Evolutionary conservation across 2,888 invertebrate genomes (phyloP).

Genomic region (Lithophane ornitopus): DNA sequence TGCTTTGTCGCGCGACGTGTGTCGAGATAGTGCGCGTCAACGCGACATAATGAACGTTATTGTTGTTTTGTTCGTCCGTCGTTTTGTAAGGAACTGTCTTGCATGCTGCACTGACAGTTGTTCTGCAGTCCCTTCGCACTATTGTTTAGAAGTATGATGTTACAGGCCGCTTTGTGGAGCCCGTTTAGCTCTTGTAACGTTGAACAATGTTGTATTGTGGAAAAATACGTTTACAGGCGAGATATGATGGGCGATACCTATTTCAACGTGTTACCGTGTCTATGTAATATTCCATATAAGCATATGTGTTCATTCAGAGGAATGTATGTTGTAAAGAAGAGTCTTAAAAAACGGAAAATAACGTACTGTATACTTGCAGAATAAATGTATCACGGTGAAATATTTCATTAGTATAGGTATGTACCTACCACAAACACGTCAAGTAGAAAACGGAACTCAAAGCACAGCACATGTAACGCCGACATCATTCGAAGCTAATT

Average conservation of each 20-base stretch:
- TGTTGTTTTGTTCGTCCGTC: slow-evolving; percentile 65
- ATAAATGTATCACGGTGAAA: neutral
- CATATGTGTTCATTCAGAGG: too few species aligned
- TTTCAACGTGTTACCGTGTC: slow-evolving; percentile 5
- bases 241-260: slow-evolving; percentile 15
- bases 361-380: neutral
- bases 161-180: neutral
- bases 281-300: neutral
- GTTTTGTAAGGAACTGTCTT: slow-evolving; percentile 63
- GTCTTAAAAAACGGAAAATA: slow-evolving; percentile 2
- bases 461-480: slow-evolving; percentile 14
- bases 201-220: slow-evolving; percentile 34
- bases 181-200: slow-evolving; percentile 5
- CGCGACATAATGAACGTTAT: slow-evolving; percentile 69
- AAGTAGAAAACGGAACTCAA: slow-evolving; percentile 24
- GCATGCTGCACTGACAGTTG: slow-evolving; percentile 65
- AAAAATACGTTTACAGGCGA: slow-evolving; percentile 29
- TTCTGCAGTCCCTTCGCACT: slow-evolving; percentile 50
- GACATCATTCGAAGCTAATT: slow-evolving; percentile 39
- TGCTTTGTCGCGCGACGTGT: slow-evolving; percentile 65
- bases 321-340: neutral
- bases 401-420: neutral
- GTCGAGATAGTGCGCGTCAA: slow-evolving; percentile 73
- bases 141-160: slow-evolving; percentile 44
- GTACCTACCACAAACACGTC: neutral